A percentile compares a stretch with the other conserved stretches of the same genome.
phyloP scores from a whole-genome alignment of 2,888 invertebrate genomes.

The Drosophila aldrichi region DNA sequence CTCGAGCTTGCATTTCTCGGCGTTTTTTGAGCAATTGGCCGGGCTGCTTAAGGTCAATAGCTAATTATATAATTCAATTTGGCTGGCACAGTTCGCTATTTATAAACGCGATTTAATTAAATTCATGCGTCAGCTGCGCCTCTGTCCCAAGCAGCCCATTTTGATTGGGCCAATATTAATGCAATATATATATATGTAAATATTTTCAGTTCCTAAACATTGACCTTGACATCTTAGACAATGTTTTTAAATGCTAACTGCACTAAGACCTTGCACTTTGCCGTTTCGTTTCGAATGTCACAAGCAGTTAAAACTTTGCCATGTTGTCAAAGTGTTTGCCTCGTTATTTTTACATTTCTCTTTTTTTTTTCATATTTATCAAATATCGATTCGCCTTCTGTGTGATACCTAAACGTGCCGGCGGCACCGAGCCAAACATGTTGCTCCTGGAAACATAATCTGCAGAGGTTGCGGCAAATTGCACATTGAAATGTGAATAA shows the following conservation, averaged over 20 bases:
- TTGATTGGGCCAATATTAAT: neutral
- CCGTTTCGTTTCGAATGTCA: constrained; percentile 34
- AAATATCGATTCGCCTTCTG: constrained; percentile 44
- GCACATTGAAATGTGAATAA: constrained; percentile 26
- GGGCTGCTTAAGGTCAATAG: constrained; percentile 37
- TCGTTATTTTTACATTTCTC: neutral
- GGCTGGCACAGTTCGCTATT: constrained; percentile 39
- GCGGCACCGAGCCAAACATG: constrained; percentile 4
- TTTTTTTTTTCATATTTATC: neutral
- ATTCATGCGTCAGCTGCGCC: constrained; percentile 46
- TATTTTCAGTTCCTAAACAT: constrained; percentile 27
- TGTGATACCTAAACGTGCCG: constrained; percentile 8
- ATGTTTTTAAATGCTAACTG: constrained; percentile 23
- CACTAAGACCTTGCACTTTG: constrained; percentile 48
- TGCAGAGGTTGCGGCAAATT: neutral
- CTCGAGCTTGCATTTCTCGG: neutral
- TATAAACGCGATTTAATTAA: constrained; percentile 69
- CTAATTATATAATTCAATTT: constrained; percentile 76
- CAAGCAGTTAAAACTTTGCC: constrained; percentile 50
- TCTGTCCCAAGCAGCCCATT: neutral
- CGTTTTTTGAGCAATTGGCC: constrained; percentile 35
- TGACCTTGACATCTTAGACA: constrained; percentile 13
- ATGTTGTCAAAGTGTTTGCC: constrained; percentile 32
- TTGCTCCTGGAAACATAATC: constrained; percentile 30
- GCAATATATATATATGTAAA: neutral